These are phyloP conservation scores for Sinocyclocheilus anshuiensis DNA, from an alignment of 2,113 vertebrate species.

Conservation along the genomic window DNA sequence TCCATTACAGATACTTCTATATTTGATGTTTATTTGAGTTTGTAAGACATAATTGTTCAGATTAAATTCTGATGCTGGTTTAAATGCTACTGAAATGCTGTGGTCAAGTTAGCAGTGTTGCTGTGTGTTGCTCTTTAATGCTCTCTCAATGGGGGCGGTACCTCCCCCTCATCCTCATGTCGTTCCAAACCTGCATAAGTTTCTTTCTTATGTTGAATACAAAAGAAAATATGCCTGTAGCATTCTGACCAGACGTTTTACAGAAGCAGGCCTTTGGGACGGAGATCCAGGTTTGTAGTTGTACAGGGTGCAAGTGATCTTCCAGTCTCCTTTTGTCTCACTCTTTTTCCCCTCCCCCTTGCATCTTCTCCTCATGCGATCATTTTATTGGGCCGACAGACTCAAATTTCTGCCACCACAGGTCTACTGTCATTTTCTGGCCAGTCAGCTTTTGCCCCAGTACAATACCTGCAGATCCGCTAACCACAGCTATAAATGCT, in stretches of 20 bases:
- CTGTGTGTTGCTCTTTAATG: neutral
- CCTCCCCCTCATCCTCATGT: too few species aligned
- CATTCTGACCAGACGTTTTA: neutral
- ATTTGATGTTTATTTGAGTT: neutral
- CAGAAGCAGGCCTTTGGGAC: neutral
- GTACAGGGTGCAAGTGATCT: constrained; percentile 11
- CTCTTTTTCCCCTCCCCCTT: neutral
- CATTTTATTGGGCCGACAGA: neutral
- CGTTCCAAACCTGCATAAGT: too few species aligned
- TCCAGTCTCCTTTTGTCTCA: constrained; percentile 24
- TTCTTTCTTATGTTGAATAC: too few species aligned
- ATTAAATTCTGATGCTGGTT: neutral
- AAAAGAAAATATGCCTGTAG: too few species aligned
- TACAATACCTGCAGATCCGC: neutral
- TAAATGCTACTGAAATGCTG: neutral
- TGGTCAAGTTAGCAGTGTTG: neutral
- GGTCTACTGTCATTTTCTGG: constrained; percentile 25
- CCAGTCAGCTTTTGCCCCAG: constrained; percentile 21
- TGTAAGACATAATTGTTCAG: neutral
- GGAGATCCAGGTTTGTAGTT: neutral
- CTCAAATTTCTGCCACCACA: constrained; percentile 23
- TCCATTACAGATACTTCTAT: neutral
- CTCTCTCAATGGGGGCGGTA: too few species aligned
- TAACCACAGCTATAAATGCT: constrained; percentile 15
- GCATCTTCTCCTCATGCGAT: constrained; percentile 19